Evolutionary conservation across 2,888 invertebrate genomes (phyloP).

Genomic region (Latrodectus elegans): DNA sequence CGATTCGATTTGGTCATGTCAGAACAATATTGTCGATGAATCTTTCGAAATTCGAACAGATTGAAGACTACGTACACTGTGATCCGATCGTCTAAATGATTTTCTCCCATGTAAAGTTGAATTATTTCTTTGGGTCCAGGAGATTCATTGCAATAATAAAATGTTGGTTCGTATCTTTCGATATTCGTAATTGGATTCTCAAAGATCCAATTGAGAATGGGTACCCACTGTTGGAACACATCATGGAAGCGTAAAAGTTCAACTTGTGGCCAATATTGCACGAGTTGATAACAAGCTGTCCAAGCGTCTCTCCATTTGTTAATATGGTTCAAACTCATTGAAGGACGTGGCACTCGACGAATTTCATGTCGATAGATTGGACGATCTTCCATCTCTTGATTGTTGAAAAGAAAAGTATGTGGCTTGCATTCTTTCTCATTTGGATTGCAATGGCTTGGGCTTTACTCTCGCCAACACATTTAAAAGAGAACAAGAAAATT

Average conservation of each 20-base stretch:
- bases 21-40: neutral
- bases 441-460: neutral
- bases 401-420: slow-evolving; percentile 7
- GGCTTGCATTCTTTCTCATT: neutral
- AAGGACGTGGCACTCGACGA: too few species aligned
- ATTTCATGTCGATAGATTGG: slow-evolving; percentile 8
- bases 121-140: slow-evolving; percentile 15
- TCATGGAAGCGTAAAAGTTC: neutral
- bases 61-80: neutral
- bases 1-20: slow-evolving; percentile 15
- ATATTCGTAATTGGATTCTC: neutral
- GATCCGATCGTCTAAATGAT: neutral
- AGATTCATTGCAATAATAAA: slow-evolving; percentile 14
- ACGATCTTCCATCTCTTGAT: neutral
- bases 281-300: slow-evolving; percentile 9
- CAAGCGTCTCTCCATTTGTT: slow-evolving; percentile 12
- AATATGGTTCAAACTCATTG: neutral
- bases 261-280: neutral
- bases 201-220: slow-evolving; percentile 1
- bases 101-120: neutral
- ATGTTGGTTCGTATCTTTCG: neutral
- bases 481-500: neutral
- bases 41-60: slow-evolving; percentile 9
- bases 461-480: neutral
- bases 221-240: slow-evolving; percentile 5